Conservation (phyloP, 1,140 invertebrate species). For the Meloidogyne chitwoodi region DNA sequence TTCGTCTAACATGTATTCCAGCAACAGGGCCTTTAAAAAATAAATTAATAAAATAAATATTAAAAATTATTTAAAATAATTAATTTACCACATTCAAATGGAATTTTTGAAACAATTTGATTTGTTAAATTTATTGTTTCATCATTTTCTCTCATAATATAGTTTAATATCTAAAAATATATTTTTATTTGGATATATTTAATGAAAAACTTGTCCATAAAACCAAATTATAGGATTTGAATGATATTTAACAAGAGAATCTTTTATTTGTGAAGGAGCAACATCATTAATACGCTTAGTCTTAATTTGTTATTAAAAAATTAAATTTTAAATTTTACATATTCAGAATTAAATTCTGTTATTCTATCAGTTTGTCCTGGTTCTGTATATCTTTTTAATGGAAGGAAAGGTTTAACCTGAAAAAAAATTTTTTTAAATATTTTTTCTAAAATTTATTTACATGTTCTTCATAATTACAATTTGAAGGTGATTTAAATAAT, state of each 20-base stretch:
- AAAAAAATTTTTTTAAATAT: background rate
- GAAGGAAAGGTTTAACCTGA: background rate
- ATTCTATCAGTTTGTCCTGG: background rate
- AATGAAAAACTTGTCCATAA: background rate
- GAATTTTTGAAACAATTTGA: background rate
- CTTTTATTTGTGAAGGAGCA: conserved; percentile 78
- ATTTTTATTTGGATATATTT: background rate
- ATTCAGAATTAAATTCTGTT: background rate
- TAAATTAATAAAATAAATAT: too few relatives aligned
- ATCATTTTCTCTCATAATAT: background rate
- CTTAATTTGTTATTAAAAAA: background rate
- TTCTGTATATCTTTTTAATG: background rate
- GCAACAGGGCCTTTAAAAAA: conserved; percentile 49
- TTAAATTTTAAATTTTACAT: background rate
- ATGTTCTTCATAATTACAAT: background rate
- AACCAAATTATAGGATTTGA: conserved; percentile 75
- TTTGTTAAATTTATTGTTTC: background rate
- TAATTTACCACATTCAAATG: background rate
- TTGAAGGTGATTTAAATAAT: background rate
- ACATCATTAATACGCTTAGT: background rate
- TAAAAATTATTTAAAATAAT: too few relatives aligned
- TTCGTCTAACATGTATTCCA: conserved; percentile 87
- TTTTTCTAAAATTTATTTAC: background rate
- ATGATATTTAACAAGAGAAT: conserved; percentile 75
- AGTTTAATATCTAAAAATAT: background rate